phyloP scores from a whole-genome alignment of 2,113 vertebrate species.

The Ploceus nigricollis region DNA sequence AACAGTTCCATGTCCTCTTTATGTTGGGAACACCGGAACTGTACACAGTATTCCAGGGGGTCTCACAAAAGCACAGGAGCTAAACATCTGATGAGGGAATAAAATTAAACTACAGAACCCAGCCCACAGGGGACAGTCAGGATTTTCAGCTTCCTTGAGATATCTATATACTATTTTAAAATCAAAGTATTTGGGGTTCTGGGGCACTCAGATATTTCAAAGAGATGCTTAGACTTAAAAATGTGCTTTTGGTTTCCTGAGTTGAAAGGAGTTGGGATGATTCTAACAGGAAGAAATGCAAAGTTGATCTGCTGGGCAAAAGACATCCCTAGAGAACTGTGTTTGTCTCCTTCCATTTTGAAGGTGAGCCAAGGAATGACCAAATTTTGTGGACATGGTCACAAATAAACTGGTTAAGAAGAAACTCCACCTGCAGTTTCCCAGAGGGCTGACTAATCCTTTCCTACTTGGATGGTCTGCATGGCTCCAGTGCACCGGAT shows the following conservation, averaged over 20 bases:
- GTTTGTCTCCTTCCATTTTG: constrained; percentile 7
- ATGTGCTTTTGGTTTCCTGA: background rate
- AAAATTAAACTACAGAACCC: background rate
- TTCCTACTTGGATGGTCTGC: background rate
- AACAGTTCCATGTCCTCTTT: background rate
- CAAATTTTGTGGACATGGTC: background rate
- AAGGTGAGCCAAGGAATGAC: background rate
- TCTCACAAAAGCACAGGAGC: background rate
- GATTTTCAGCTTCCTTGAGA: background rate
- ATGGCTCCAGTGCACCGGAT: background rate
- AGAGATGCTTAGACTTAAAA: background rate
- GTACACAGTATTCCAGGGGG: background rate
- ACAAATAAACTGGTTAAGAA: constrained; percentile 22
- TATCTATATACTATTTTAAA: background rate
- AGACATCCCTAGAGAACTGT: background rate
- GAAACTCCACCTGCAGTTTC: constrained; percentile 32
- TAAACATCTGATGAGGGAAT: background rate
- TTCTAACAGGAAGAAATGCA: background rate
- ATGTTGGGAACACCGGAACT: background rate
- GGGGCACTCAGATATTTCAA: background rate
- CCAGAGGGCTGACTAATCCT: constrained; percentile 31
- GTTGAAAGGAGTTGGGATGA: background rate
- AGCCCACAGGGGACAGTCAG: background rate
- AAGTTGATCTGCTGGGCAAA: background rate
- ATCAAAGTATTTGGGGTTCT: background rate